Evolutionary conservation across 2,113 vertebrate genomes (phyloP).

Genomic region (Propithecus coquereli): DNA sequence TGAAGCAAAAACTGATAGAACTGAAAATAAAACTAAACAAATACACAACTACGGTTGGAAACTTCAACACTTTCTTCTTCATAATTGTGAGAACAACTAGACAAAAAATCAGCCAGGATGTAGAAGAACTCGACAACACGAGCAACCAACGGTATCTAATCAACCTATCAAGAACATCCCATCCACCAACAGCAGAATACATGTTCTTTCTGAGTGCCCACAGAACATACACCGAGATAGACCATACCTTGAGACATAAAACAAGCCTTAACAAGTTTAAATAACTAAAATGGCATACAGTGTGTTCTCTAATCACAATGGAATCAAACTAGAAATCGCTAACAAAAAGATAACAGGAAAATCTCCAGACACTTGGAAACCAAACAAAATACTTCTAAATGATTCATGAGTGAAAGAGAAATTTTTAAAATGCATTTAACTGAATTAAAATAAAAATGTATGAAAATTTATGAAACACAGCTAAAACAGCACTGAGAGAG

Average conservation of each 20-base stretch:
- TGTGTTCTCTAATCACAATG: not conserved
- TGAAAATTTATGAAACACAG: not conserved
- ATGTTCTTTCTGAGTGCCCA: not conserved
- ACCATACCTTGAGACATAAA: not conserved
- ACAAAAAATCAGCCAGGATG: not conserved
- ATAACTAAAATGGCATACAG: not conserved
- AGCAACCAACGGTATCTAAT: not conserved
- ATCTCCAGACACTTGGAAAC: not conserved
- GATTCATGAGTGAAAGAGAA: not conserved
- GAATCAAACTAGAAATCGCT: not conserved
- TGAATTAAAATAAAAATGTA: not conserved
- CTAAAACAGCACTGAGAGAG: not conserved
- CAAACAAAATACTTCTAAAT: not conserved
- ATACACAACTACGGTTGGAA: not conserved
- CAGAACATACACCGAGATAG: not conserved
- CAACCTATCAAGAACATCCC: not conserved
- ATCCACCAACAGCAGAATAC: not conserved
- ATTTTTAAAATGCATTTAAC: not conserved
- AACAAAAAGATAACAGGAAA: not conserved
- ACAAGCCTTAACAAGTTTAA: not conserved
- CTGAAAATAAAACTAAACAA: not conserved
- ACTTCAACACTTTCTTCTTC: not conserved
- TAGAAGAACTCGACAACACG: not conserved
- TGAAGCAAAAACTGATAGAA: not conserved
- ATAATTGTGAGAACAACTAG: not conserved